Conservation (phyloP, 2,113 vertebrate genomes). For the Mus pahari region DNA sequence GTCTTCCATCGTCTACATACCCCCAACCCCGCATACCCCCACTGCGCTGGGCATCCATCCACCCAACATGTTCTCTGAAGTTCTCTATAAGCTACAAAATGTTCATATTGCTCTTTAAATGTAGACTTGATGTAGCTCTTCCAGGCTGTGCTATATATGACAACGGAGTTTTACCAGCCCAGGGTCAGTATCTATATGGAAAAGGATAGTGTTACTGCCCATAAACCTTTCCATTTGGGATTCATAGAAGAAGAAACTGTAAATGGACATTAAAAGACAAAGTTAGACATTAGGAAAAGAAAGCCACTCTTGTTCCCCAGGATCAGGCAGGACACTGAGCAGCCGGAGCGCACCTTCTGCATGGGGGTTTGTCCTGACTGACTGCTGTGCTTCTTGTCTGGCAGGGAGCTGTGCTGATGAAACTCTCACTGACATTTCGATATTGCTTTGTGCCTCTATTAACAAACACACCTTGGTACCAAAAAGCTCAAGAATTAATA, state of each 20-base stretch:
- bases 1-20: neutral
- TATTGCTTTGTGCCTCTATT: neutral
- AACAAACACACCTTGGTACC: neutral
- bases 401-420: neutral
- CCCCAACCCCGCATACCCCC: neutral
- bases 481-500: neutral
- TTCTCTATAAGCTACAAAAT: constrained; percentile 14
- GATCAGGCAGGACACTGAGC: neutral
- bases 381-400: neutral
- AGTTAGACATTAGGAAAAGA: constrained; percentile 20
- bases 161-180: neutral
- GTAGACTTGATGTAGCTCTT: neutral
- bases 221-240: constrained; percentile 32
- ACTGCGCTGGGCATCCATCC: neutral
- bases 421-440: neutral
- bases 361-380: neutral
- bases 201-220: neutral
- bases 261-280: neutral
- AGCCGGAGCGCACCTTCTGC: neutral
- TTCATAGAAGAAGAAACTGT: neutral
- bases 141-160: neutral
- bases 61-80: constrained; percentile 33
- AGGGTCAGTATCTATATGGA: neutral
- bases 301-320: neutral
- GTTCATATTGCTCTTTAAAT: constrained; percentile 46